Evolutionary conservation across 2,113 vertebrate genomes (phyloP), one percentile per base, ranked within the genome.

Genomic region (Heterochromis multidens): DNA sequence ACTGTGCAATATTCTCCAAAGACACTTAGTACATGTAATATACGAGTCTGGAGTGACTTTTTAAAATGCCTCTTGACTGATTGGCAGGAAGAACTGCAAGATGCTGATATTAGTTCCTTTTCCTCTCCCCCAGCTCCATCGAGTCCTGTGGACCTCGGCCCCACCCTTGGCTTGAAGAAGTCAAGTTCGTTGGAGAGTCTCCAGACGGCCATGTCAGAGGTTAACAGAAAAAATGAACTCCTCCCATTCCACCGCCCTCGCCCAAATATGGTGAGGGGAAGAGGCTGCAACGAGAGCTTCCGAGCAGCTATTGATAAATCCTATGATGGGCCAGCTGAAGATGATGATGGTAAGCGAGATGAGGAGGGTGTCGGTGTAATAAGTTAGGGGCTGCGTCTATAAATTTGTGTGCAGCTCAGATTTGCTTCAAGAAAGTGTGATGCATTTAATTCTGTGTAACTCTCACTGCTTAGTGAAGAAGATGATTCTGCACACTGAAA

Each of bases 261-360:
- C 27, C 96, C 97, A 4, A 97, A 99, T 23, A 98, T 99, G 96
- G 97, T 98, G 40, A 96, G 99, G 19, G 98, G 98, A 16, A 96
- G 98, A 6, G 99, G 98, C 52, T 99, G 98, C 91, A 99, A 99
- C 0, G 98, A 99, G 92, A 99, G 98, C 92, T 99, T 99, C 96
- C 91, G 99, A 80, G 98, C 98, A 1, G 99, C 99, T 77, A 99
- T 99, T 33, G 99, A 99, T 94, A 99, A 99, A 86, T 99, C 99
- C 4, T 99, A 99, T 0, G 98, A 99, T 10, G 99, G 98, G 4
- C 99, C 99, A 0, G 96, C 97, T n/a, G 97, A 97, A 62, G 93
- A 95, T 5, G 97, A 98, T 2, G 97, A 98, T 1, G 98, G 98
- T 99, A 95, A 87, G 96, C 12, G 9, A 14, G 29, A 23, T 21